These are phyloP conservation scores for Leucozona laternaria DNA, from an alignment of 2,888 invertebrate species.

Conservation along the genomic window DNA sequence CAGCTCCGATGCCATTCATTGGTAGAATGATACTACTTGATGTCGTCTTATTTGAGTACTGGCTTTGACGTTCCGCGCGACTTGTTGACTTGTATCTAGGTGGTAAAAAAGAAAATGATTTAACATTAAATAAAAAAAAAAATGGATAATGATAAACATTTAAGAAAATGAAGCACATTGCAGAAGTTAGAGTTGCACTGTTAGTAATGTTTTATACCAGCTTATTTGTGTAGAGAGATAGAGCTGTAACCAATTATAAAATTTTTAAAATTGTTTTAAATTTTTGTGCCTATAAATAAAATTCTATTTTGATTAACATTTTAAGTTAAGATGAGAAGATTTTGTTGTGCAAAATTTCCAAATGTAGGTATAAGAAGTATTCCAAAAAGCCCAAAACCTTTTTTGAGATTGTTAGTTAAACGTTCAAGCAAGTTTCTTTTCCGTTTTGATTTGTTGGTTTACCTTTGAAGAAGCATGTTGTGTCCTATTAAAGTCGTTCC, in stretches of 20 bases:
- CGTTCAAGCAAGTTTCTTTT: slow-evolving; percentile 6
- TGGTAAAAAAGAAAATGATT: slow-evolving; percentile 30
- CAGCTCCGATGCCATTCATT: slow-evolving; percentile 76
- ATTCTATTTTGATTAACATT: too few relatives aligned
- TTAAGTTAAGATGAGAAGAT: neutral
- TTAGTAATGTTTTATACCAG: slow-evolving; percentile 40
- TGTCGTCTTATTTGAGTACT: slow-evolving; percentile 82
- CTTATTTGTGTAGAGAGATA: neutral
- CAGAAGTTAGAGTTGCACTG: slow-evolving; percentile 41
- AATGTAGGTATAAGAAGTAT: neutral
- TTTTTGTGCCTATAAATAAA: too few relatives aligned
- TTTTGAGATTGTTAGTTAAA: slow-evolving; percentile 40
- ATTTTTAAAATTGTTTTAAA: too few relatives aligned
- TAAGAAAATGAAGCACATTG: slow-evolving; percentile 30
- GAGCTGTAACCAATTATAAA: neutral
- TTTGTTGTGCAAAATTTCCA: slow-evolving; percentile 9
- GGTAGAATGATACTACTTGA: slow-evolving; percentile 81
- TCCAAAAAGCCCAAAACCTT: slow-evolving; percentile 38
- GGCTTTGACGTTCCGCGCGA: slow-evolving; percentile 82
- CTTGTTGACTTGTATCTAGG: slow-evolving; percentile 80
- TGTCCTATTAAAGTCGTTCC: slow-evolving; percentile 70
- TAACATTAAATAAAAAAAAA: neutral
- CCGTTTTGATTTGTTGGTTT: slow-evolving; percentile 53
- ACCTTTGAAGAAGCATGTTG: slow-evolving; percentile 42
- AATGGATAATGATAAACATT: neutral